Evolutionary conservation across 2,888 invertebrate species (phyloP), one percentile per base, ranked within the genome.

Genomic region (Mycogona germanica): DNA sequence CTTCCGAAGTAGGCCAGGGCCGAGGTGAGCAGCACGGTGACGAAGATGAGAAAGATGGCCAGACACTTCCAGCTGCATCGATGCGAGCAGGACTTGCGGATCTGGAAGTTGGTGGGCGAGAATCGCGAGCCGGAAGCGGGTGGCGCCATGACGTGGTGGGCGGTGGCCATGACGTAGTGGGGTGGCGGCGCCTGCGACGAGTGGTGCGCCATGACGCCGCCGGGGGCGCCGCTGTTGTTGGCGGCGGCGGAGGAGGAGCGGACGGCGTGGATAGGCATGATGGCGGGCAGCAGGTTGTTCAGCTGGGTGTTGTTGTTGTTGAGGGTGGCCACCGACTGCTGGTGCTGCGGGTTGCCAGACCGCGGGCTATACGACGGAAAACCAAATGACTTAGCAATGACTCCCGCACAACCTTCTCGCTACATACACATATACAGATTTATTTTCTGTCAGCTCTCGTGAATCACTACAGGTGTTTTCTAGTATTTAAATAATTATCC

Each of bases 1-100:
- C 89, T 87, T 75, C 86, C 84, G 74, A 92, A 82, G 74, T 88
- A 88, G 62, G 84, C 81, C 62, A 89, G 77, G 61, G 86, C 82
- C 61, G 87, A 84, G 66, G 84, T 79, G 63, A 92, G 77, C 65
- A 87, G 78, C 64, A 87, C 80, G 64, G 86, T 82, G 64, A 89
- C 77, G 71, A 87, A 78, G 68, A 89, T 83, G 69, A 88, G 84
- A 62, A 84, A 80, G 68, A 93, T 84, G 60, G 91, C 88, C 62
- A 88, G 82, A 73, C 91, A 87, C 72, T 86, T 86, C 87, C 92
- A 92, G 60, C 87, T 86, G 73, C 93, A 93, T 40, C 55, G 37
- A 48, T 55, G 57, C 2, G 57, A 55, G 47, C 57, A 57, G n/a
- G 57, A 55, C 29, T 57, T 57, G 25, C 57, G 37, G 19, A 57